Evolutionary conservation across 2,113 vertebrate species (phyloP).

Genomic region (Solea solea): DNA sequence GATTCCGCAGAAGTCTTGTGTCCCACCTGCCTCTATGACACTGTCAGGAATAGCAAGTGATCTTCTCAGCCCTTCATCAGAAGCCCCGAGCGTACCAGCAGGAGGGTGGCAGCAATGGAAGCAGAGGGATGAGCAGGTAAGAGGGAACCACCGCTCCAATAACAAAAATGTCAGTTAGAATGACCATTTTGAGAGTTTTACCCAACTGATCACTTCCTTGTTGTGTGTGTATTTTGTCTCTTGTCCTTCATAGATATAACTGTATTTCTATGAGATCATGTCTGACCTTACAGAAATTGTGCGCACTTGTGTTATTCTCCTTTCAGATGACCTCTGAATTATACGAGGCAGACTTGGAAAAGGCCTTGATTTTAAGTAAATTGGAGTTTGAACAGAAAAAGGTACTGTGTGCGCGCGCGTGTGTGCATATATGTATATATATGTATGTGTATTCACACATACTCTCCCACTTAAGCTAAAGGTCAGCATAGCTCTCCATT

Average conservation of each 20-base stretch:
- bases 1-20: slow-evolving; percentile 89
- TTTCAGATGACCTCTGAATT: slow-evolving; percentile 90
- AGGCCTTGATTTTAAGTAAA: slow-evolving; percentile 94
- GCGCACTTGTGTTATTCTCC: slow-evolving; percentile 18
- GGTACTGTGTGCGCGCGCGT: slow-evolving; percentile 82
- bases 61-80: slow-evolving; percentile 72
- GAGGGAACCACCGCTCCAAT: neutral
- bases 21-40: slow-evolving; percentile 56
- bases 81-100: slow-evolving; percentile 72
- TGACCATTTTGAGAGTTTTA: neutral
- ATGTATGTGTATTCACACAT: too few relatives aligned
- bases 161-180: neutral
- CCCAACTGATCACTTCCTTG: neutral
- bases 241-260: neutral
- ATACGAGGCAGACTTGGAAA: slow-evolving; percentile 96
- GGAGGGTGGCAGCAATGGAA: slow-evolving; percentile 94
- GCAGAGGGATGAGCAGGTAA: slow-evolving; percentile 92
- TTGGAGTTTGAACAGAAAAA: slow-evolving; percentile 90
- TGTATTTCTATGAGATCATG: neutral
- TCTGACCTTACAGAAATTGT: neutral
- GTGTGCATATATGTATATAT: too few relatives aligned
- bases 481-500: too few relatives aligned
- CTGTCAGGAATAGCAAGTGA: slow-evolving; percentile 83
- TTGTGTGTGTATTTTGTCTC: neutral
- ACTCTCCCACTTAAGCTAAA: too few relatives aligned